Evolutionary conservation across 2,797 vertebrate genomes (phyloP), one percentile per base, ranked within the genome.

Genomic region (Micropoecilia bifurca): DNA sequence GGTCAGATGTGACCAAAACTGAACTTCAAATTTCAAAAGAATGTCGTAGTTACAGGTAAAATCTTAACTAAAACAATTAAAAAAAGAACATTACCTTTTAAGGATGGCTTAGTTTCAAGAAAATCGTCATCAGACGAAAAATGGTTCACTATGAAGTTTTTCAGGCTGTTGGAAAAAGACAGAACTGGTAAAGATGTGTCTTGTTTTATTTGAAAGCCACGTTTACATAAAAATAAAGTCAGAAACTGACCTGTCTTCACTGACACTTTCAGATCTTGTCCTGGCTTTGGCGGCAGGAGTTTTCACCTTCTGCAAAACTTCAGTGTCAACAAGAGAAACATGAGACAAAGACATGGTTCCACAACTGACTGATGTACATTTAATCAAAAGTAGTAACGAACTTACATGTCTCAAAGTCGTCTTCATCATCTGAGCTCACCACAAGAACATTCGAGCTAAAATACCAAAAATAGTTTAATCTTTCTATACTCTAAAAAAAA

Each of bases 401-500:
- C 95, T 94, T 85, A 97, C 96, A 96, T 16, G 88, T 88, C 79
- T 96, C 96, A 82, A 96, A 96, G 78, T 71, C 91, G 2, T 93
- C 94, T 1, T 93, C 95, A 48, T 94, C 94, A 18, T 95, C 96
- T 13, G 96, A 96, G 78, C 93, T 96, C 83, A 93, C 57, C 66
- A 91, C 76, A 39, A 61, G n/a, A 75, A 86, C 63, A 2, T 75
- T 80, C 59, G 87, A 83, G 50, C 93, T 96, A 30, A 74, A 89
- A 61, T 6, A 57, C 0, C 0, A 48, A n/a, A 16, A 74, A 72
- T 48, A 80, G 13, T 0, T 47, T 20, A 9, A 16, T 25, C 41
- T 69, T 41, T 63, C 25, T 18, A 33, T 12, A 2, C 10, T 80
- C 30, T 3, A 6, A n/a, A 18, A 25, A 75, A 1, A 69, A 0